phyloP scores from a whole-genome alignment of 30 jellyfish, hydroid and myxozoan species.

The Calvadosia cruxmelitensis region DNA sequence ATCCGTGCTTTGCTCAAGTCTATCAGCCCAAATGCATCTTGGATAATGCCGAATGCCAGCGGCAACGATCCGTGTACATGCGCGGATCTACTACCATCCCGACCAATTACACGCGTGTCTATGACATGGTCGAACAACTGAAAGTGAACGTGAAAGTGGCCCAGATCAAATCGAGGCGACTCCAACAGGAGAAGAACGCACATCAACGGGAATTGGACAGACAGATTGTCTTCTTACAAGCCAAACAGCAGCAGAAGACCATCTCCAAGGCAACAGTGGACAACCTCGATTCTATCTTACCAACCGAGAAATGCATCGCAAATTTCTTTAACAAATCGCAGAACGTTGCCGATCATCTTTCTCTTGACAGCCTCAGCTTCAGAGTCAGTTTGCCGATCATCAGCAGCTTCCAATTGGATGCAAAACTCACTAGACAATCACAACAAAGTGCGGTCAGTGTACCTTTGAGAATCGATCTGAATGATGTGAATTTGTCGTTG shows the following conservation, averaged over 20 bases:
- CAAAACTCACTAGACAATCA: background rate
- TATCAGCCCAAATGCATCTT: conserved; percentile 18
- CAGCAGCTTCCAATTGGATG: background rate
- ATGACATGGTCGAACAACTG: conserved; percentile 11
- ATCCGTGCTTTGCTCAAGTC: conserved; percentile 14
- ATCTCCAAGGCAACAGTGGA: background rate
- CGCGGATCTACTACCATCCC: conserved; percentile 15
- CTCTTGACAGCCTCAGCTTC: background rate
- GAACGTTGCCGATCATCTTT: background rate
- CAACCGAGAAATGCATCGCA: background rate
- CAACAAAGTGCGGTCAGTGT: background rate
- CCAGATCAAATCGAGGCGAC: background rate
- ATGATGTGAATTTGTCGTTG: background rate
- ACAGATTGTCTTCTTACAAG: background rate
- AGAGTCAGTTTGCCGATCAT: background rate
- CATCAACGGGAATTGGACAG: conserved; percentile 24
- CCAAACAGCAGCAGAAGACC: background rate
- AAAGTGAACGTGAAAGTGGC: background rate
- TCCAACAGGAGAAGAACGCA: conserved; percentile 13
- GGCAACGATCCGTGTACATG: conserved; percentile 8
- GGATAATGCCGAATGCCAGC: conserved; percentile 4
- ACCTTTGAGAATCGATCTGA: background rate
- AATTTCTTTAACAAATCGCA: background rate
- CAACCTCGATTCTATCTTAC: background rate
- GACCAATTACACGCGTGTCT: conserved; percentile 14